Base-by-base conservation (phyloP, 2,888 invertebrate species). In the Himalopsyche japonica region DNA sequence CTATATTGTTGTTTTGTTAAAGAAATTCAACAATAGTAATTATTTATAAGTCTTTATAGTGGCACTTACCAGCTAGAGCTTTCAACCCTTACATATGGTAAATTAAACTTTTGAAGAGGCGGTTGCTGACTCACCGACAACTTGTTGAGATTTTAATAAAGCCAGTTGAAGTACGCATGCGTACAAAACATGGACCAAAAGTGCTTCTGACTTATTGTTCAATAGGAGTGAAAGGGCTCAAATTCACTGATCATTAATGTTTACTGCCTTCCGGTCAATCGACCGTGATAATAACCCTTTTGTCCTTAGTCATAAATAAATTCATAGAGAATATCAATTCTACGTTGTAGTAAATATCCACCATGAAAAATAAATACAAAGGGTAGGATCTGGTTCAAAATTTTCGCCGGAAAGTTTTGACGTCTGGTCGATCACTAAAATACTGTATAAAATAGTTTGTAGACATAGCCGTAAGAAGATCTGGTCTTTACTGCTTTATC, bases 81-180 rank as follows among this genome's bases (percentile, higher is more conserved):
- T 76, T 34, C 48, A 32, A 79, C 49, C 79, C 79, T 79, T 80
- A 32, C 64, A 76, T 76, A 80, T 76, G 79, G 82, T 85, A 81
- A 85, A 85, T 85, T 85, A 82, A 83, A 85, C 81, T 83, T 82
- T 83, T 81, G 81, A 80, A 85, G 83, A 80, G 82, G 77, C 83
- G 48, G 78, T 76, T 57, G 70, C 79, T 34, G 82, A 82, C 76
- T 84, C 84, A 82, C 27, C 80, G 64, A 49, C 82, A 57, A 57
- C 86, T 86, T 49, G 84, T 86, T 86, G 84, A 86, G 84, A 84
- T 86, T 86, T 84, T 84, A 85, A 85, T 85, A 85, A 82, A 85
- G 83, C 81, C n/a, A 77, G 32, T 70, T 81, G 80, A 64, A 80
- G 84, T 57, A 80, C 81, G 70, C 83, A 64, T 82, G 79, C 70